phyloP scores from a whole-genome alignment of 2,888 invertebrate genomes.

The Pocota personata region DNA sequence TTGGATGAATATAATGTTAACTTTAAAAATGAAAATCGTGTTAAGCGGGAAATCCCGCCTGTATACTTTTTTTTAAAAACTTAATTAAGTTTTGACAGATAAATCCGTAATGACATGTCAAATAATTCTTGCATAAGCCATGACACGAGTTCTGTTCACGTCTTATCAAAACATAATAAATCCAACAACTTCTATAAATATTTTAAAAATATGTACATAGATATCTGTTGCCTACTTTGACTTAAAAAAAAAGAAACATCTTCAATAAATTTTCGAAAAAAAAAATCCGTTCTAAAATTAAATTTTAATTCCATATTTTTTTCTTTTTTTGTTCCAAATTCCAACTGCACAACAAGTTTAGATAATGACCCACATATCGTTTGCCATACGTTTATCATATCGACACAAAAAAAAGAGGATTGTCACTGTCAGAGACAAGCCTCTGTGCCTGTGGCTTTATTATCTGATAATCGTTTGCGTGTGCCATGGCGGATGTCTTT shows the following conservation, averaged over 20 bases:
- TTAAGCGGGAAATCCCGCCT: too few relatives aligned
- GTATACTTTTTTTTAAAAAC: too few relatives aligned
- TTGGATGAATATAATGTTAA: too few relatives aligned
- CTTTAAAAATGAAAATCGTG: too few relatives aligned
- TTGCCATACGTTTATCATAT: conserved; percentile 28
- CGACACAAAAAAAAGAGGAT: conserved; percentile 26
- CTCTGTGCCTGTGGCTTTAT: conserved; percentile 10
- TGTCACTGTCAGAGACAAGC: conserved; percentile 42
- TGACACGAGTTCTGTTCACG: background rate
- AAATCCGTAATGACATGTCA: background rate
- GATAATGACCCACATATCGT: conserved; percentile 55
- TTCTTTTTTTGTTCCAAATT: background rate
- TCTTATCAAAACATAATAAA: background rate
- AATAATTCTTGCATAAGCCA: background rate
- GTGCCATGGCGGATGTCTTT: conserved; percentile 65
- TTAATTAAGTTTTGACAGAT: too few relatives aligned
- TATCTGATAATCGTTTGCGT: conserved; percentile 63
- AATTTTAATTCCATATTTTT: background rate
- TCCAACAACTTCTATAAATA: too few relatives aligned
- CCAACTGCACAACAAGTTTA: conserved; percentile 36
- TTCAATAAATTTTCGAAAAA: background rate
- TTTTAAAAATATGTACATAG: background rate
- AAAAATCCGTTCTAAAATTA: background rate
- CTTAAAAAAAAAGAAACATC: background rate
- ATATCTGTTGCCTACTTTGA: background rate